phyloP scores from a whole-genome alignment of 2,797 vertebrate genomes.

The Trichosurus vulpecula region DNA sequence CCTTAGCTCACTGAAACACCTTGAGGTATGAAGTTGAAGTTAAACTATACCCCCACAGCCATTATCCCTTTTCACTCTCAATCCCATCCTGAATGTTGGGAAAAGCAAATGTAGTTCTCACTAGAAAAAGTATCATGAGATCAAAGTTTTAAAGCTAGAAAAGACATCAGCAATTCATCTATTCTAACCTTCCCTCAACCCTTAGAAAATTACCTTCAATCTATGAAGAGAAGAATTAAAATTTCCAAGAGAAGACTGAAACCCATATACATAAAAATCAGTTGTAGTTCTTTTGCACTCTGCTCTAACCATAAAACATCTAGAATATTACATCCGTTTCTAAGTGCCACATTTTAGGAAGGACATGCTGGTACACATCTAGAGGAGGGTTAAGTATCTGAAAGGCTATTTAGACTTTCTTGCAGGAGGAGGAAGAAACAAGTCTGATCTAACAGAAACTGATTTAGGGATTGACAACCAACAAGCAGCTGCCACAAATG shows the following conservation, averaged over 20 bases:
- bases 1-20: not conserved
- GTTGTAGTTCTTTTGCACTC: not conserved
- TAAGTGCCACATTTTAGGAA: not conserved
- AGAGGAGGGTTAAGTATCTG: not conserved
- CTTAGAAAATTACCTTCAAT: not conserved
- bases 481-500: not conserved
- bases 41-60: not conserved
- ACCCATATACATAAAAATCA: not conserved
- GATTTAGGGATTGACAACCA: not conserved
- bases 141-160: not conserved
- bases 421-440: not conserved
- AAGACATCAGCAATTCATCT: not conserved
- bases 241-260: not conserved
- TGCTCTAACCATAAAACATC: not conserved
- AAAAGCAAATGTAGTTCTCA: not conserved
- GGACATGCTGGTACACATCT: not conserved
- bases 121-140: not conserved
- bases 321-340: not conserved
- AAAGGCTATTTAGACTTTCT: not conserved
- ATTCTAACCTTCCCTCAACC: not conserved
- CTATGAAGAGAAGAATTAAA: not conserved
- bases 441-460: not conserved
- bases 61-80: not conserved
- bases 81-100: not conserved
- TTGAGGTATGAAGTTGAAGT: not conserved